Evolutionary conservation across 2,113 vertebrate species (phyloP), one percentile per base, ranked within the genome.

Genomic region (Pangasianodon gigas): DNA sequence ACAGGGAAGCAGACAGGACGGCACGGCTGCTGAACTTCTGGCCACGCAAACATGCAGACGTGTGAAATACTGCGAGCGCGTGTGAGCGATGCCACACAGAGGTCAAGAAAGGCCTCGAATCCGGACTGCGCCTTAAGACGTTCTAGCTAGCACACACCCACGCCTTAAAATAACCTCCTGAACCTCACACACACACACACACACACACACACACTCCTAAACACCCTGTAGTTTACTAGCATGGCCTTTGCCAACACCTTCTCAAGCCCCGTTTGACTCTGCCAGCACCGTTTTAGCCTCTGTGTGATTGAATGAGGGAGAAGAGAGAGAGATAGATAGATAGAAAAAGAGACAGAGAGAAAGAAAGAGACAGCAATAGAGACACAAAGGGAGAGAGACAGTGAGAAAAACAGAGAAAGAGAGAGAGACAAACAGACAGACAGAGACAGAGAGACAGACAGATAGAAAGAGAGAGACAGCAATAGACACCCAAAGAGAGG

Each of bases 61-160:
- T 85, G 93, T 90, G 93, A 95, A 96, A 90, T 87, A 62, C 79
- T 6, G 56, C 41, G 6, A 26, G 46, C 26, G 83, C 37, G 51
- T 46, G 80, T 52, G 52, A 41, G 87, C 16, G 18, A 48, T 92
- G 93, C 89, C 93, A 90, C 87, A 79, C 75, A 32, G 58, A 81
- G 88, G 88, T 71, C 88, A 74, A 24, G 48, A 79, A 87, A 91
- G 93, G 90, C 90, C 93, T 91, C 6, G 89, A 93, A 94, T 96
- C 95, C 92, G 91, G 88, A 88, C 92, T 91, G 60, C 92, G 92
- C 89, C 86, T 29, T 29, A 80, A 77, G 46, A 80, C 94, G 93
- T 93, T 95, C 94, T 93, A 92, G 46, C 46, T 51, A 51, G 16
- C 92, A 94, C 94, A 96, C 65, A 95, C 60, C 88, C 82, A 82